Evolutionary conservation across 2,888 invertebrate species (phyloP).

Genomic region (Epinotia demarniana): DNA sequence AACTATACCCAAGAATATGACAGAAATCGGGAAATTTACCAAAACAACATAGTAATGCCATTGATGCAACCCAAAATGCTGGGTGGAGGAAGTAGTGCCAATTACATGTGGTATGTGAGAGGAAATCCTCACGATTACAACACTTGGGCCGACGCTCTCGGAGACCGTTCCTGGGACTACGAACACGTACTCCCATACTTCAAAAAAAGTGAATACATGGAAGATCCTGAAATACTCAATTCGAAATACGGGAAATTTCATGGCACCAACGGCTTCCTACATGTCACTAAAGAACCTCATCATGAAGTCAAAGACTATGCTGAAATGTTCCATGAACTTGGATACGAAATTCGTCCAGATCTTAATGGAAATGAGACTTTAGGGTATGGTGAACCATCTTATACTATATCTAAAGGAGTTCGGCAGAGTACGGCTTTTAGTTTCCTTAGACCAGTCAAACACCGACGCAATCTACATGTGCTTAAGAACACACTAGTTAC

Average conservation of each 20-base stretch:
- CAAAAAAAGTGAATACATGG: slow-evolving; percentile 52
- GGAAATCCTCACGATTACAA: slow-evolving; percentile 52
- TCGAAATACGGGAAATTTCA: slow-evolving; percentile 55
- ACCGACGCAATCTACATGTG: slow-evolving; percentile 42
- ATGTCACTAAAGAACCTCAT: slow-evolving; percentile 59
- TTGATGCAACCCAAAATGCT: slow-evolving; percentile 50
- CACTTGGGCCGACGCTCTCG: slow-evolving; percentile 51
- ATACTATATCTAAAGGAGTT: slow-evolving; percentile 63
- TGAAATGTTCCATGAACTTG: slow-evolving; percentile 71
- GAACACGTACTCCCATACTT: slow-evolving; percentile 52
- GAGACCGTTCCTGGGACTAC: slow-evolving; percentile 52
- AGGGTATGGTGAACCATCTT: slow-evolving; percentile 75
- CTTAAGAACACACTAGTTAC: slow-evolving; percentile 41
- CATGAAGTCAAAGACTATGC: slow-evolving; percentile 54
- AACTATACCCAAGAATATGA: slow-evolving; percentile 32
- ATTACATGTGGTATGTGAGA: slow-evolving; percentile 52
- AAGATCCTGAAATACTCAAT: slow-evolving; percentile 47
- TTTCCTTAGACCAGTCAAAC: slow-evolving; percentile 37
- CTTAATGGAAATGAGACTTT: slow-evolving; percentile 65
- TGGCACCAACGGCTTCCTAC: slow-evolving; percentile 68
- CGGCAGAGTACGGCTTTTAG: slow-evolving; percentile 32
- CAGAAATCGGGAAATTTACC: slow-evolving; percentile 32
- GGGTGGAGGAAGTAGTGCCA: slow-evolving; percentile 53
- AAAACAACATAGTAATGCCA: slow-evolving; percentile 44
- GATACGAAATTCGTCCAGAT: slow-evolving; percentile 63